Evolutionary conservation across 2,113 vertebrate species (phyloP).

Genomic region (Carlito syrichta): DNA sequence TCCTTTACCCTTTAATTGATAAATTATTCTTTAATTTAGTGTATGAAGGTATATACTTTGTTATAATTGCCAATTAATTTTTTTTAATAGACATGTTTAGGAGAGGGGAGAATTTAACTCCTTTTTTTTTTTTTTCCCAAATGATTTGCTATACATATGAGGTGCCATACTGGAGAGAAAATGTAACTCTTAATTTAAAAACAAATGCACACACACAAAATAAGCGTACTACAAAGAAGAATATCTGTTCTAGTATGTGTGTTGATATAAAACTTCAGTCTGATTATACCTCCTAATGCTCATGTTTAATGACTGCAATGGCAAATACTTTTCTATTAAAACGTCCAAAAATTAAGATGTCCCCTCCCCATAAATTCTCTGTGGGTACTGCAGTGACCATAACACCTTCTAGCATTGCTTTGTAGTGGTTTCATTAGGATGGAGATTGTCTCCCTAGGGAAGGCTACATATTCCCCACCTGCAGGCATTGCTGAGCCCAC

Average conservation of each 20-base stretch:
- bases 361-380: constrained; percentile 79
- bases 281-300: background rate
- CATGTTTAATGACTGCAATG: background rate
- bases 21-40: too few relatives aligned
- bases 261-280: background rate
- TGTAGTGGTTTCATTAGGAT: constrained; percentile 84
- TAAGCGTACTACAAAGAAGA: background rate
- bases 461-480: constrained; percentile 84
- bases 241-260: background rate
- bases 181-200: background rate
- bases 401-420: constrained; percentile 85
- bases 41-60: background rate
- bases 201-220: background rate
- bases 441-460: constrained; percentile 86
- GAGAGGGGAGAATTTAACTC: background rate
- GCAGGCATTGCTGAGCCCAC: constrained; percentile 85
- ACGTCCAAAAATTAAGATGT: rapidly evolving
- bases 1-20: background rate
- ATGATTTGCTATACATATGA: too few relatives aligned
- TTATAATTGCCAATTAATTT: background rate
- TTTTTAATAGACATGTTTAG: background rate
- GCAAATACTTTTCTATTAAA: background rate
- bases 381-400: constrained; percentile 83
- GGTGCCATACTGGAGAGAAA: too few relatives aligned
- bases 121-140: too few relatives aligned